Evolutionary conservation across 2,888 invertebrate species (phyloP).

Genomic region (Sylvicola cinctus): DNA sequence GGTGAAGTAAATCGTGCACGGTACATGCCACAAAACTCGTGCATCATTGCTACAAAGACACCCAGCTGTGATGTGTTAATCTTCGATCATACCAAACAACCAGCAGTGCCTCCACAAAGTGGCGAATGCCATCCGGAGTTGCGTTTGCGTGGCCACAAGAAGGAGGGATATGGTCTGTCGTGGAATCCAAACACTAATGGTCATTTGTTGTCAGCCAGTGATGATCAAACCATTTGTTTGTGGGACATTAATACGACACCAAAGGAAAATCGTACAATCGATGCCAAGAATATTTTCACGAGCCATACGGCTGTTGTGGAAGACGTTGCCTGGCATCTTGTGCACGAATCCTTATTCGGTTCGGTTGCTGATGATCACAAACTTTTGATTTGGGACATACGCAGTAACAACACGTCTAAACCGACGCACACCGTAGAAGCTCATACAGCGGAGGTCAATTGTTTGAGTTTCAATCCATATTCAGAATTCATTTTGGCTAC

Average conservation of each 20-base stretch:
- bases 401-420: constrained; percentile 88
- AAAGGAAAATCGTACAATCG: constrained; percentile 84
- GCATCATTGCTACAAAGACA: constrained; percentile 99
- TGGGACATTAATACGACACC: constrained; percentile 98
- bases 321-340: constrained; percentile 95
- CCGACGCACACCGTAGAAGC: constrained; percentile 98
- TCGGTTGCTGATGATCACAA: constrained; percentile 99
- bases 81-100: constrained; percentile 99
- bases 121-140: constrained; percentile 96
- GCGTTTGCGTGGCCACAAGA: constrained; percentile 33
- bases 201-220: constrained; percentile 82
- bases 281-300: constrained; percentile 95
- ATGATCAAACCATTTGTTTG: constrained; percentile 96
- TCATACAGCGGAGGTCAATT: constrained; percentile 98
- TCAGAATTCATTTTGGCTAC: constrained; percentile 97
- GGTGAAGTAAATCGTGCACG: constrained; percentile 97
- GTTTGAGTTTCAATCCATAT: constrained; percentile 97
- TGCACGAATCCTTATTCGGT: constrained; percentile 95
- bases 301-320: constrained; percentile 98
- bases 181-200: constrained; percentile 99
- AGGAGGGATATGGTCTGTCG: constrained; percentile 53
- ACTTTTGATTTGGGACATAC: constrained; percentile 98
- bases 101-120: constrained; percentile 93
- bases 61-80: constrained; percentile 97
- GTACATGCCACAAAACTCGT: constrained; percentile 99